phyloP scores from a whole-genome alignment of 2,888 invertebrate species.

The Zhuqinia jingwanae region DNA sequence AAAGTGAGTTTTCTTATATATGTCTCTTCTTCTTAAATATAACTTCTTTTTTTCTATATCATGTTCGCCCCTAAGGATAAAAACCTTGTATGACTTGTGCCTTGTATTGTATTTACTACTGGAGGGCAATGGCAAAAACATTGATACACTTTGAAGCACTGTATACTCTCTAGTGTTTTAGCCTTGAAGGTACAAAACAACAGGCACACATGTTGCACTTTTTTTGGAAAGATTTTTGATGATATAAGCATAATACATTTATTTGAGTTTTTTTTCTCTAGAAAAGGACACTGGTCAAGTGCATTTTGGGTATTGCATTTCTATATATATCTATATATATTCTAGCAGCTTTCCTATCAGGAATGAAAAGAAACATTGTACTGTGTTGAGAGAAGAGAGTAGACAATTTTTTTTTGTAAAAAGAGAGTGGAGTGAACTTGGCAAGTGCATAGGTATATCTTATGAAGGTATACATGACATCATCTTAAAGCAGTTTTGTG shows the following conservation, averaged over 20 bases:
- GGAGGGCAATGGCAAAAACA: slow-evolving; percentile 71
- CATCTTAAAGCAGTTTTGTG: not conserved
- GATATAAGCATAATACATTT: not conserved
- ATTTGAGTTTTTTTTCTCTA: not conserved
- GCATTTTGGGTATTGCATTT: slow-evolving; percentile 53
- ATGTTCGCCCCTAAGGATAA: slow-evolving; percentile 11
- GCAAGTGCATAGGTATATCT: no score
- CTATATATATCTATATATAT: not conserved
- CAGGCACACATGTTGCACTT: slow-evolving; percentile 67
- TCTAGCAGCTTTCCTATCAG: not conserved
- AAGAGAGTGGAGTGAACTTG: slow-evolving; percentile 43
- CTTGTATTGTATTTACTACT: slow-evolving; percentile 42
- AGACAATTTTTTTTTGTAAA: not conserved
- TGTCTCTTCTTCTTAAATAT: no score
- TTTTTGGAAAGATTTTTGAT: slow-evolving; percentile 38
- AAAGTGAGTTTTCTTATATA: not conserved
- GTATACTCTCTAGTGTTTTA: slow-evolving; percentile 57
- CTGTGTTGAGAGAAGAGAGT: no score
- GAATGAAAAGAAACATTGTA: not conserved
- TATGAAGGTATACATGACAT: no score
- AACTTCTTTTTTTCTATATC: not conserved
- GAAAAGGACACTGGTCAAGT: slow-evolving; percentile 66
- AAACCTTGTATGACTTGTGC: slow-evolving; percentile 49
- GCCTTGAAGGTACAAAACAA: slow-evolving; percentile 53
- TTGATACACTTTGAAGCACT: slow-evolving; percentile 59